These are phyloP conservation scores for Crocodylus rhombifer DNA, from an alignment of 2,797 vertebrate species.

Conservation along the genomic window DNA sequence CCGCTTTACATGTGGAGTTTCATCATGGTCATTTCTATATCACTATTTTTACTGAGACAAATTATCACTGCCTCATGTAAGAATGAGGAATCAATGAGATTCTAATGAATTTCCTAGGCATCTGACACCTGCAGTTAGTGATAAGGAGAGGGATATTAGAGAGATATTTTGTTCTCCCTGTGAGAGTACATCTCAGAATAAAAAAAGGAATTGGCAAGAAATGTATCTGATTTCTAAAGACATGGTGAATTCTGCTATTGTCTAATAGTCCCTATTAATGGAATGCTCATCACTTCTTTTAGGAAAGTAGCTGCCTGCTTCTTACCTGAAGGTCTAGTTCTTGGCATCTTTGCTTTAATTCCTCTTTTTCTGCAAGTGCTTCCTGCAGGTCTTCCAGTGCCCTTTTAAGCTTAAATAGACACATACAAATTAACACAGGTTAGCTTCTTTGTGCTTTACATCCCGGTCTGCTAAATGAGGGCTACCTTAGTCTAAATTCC, in stretches of 20 bases:
- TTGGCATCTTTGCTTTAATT: slow-evolving; percentile 92
- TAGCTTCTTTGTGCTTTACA: too few species aligned
- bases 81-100: neutral
- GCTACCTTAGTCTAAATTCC: too few species aligned
- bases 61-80: neutral
- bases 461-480: too few species aligned
- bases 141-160: neutral
- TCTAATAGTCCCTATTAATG: neutral
- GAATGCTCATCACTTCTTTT: neutral
- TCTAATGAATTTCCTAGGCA: neutral
- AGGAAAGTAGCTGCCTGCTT: neutral
- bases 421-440: too few species aligned
- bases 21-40: neutral
- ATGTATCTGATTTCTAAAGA: neutral
- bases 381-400: slow-evolving; percentile 89
- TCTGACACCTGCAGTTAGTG: neutral
- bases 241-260: neutral
- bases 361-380: slow-evolving; percentile 91
- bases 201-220: neutral
- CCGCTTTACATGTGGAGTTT: neutral
- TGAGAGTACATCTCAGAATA: neutral
- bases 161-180: neutral
- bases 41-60: neutral
- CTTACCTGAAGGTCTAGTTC: slow-evolving; percentile 95
- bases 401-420: slow-evolving; percentile 88